These are phyloP conservation scores for Gambusia holbrooki DNA, from an alignment of 2,113 vertebrate species.

Conservation along the genomic window DNA sequence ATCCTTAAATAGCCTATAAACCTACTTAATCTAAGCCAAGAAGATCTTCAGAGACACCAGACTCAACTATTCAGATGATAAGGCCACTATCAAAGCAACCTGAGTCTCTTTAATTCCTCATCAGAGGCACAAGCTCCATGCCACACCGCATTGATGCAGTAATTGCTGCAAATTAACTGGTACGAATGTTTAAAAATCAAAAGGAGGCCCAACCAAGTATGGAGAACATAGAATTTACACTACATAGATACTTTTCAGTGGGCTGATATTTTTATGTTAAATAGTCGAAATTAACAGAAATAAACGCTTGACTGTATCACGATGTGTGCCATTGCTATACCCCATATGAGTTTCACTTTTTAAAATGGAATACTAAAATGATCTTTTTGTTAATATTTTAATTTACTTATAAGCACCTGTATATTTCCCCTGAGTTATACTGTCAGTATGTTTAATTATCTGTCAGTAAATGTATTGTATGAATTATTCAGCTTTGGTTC, in stretches of 20 bases:
- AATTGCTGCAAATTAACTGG: neutral
- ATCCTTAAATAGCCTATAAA: neutral
- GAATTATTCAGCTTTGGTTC: constrained; percentile 73
- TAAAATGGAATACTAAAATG: too few species aligned
- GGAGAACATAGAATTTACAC: neutral
- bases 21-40: neutral
- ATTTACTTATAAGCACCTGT: neutral
- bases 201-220: neutral
- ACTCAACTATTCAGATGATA: neutral
- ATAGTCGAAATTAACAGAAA: neutral
- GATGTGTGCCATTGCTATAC: too few species aligned
- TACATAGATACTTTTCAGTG: neutral
- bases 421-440: constrained; percentile 42
- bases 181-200: neutral
- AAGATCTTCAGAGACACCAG: neutral
- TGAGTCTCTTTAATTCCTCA: neutral
- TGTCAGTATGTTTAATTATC: constrained; percentile 69
- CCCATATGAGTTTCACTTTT: too few species aligned
- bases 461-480: constrained; percentile 58
- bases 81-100: neutral
- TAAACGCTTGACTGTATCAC: too few species aligned
- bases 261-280: neutral
- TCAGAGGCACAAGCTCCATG: neutral
- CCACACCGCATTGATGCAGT: neutral
- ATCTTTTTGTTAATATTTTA: neutral